Base-by-base conservation (phyloP, 2,888 invertebrate species). In the Rugalucina vietnamica region DNA sequence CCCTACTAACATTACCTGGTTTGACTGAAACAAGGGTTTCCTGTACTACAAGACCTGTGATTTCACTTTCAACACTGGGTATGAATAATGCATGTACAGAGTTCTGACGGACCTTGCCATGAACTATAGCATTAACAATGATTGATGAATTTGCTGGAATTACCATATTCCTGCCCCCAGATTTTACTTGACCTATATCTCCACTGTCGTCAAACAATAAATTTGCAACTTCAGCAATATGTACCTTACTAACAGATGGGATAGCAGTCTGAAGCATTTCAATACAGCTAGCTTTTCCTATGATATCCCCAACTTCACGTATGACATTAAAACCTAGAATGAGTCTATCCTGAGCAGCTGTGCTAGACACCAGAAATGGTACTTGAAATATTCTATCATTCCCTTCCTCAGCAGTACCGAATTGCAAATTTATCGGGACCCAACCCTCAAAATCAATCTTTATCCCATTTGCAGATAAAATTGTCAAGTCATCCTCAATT, bases 241-340 rank as follows among this genome's bases (percentile, higher is more conserved):
- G 12, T n/a, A n/a, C n/a, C 5, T 39, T 32, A 12, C 43, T 32
- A n/a, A 79, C 32, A 21, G 39, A 29, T 10, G 54, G 37, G 10
- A 54, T 36, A 37, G 76, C 57, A n/a, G 36, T 37, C 27, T 43
- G 27, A 34, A 76, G 34, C 2, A 29, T n/a, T 0, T 39, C 60
- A 24, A 54, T 65, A 14, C 65, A 37, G n/a, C 54, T 29, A 27
- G 21, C 57, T 37, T 34, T 50, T 10, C 50, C 43, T 24, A 76
- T n/a, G 18, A 36, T 39, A 18, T 32, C 12, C 21, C 29, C 75
- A 34, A 70, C 54, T 34, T 77, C 32, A 49, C 78, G 39, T 29
- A 84, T 84, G 3, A 84, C 81, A 65, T 81, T 81, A 49, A 81
- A 84, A 18, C 84, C 76, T 69, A 84, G 37, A 29, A 84, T 84